A percentile compares a stretch with the other conserved stretches of the same genome.
phyloP scores from a whole-genome alignment of 1,140 invertebrate species.

The Watersipora subatra region DNA sequence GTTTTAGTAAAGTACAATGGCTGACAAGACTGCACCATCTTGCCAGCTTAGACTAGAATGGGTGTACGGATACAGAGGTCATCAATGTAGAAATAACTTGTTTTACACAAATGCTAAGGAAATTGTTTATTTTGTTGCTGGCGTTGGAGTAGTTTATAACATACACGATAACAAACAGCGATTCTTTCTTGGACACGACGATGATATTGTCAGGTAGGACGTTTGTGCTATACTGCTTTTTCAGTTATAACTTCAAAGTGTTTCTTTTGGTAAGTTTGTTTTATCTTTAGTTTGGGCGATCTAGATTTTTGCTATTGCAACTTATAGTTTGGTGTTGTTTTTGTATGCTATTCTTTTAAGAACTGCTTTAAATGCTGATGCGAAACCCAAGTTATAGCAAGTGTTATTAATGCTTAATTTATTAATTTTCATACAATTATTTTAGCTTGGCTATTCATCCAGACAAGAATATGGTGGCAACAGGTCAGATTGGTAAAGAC shows the following conservation, averaged over 20 bases:
- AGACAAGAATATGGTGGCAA: slow-evolving; percentile 31
- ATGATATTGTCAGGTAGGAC: slow-evolving; percentile 39
- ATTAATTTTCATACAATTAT: too few relatives aligned
- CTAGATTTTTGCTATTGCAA: too few relatives aligned
- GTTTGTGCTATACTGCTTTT: neutral
- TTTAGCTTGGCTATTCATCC: slow-evolving; percentile 34
- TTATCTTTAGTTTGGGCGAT: neutral
- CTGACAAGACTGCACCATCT: slow-evolving; percentile 29
- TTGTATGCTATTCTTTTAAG: too few relatives aligned
- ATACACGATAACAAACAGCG: slow-evolving; percentile 29
- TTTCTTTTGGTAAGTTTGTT: neutral
- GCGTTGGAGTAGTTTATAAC: slow-evolving; percentile 40
- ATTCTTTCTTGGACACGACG: slow-evolving; percentile 39
- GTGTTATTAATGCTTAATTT: too few relatives aligned
- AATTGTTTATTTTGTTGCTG: slow-evolving; percentile 40
- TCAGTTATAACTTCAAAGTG: too few relatives aligned
- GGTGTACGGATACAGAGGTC: slow-evolving; percentile 40
- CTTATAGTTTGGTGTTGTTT: too few relatives aligned
- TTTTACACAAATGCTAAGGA: slow-evolving; percentile 32
- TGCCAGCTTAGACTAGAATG: slow-evolving; percentile 34
- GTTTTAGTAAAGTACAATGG: slow-evolving; percentile 19
- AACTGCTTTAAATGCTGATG: too few relatives aligned
- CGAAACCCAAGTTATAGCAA: too few relatives aligned
- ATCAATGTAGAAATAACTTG: slow-evolving; percentile 40
- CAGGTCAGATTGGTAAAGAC: slow-evolving; percentile 38